phyloP scores from a whole-genome alignment of 2,888 invertebrate species.

The Aelia acuminata region DNA sequence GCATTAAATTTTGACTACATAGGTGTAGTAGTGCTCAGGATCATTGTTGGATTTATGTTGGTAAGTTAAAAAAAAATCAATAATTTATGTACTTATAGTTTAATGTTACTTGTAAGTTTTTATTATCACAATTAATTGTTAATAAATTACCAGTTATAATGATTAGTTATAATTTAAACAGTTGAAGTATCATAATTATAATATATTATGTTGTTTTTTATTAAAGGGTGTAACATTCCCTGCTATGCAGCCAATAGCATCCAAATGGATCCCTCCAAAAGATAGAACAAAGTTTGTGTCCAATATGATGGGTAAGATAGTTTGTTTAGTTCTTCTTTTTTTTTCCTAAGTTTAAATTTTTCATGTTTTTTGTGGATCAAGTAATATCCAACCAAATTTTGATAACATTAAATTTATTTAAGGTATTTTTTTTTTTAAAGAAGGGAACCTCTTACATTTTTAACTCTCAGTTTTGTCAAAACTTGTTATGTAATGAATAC shows the following conservation, averaged over 20 bases:
- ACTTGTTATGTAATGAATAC: too few relatives aligned
- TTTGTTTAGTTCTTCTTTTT: not conserved
- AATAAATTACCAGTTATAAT: too few relatives aligned
- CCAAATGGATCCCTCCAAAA: slow-evolving; percentile 94
- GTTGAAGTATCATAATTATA: not conserved
- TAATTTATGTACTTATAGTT: not conserved
- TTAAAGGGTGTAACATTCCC: slow-evolving; percentile 89
- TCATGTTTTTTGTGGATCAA: not conserved
- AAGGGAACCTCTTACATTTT: too few relatives aligned
- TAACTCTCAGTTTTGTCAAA: too few relatives aligned
- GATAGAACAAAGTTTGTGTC: slow-evolving; percentile 94
- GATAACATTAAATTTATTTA: too few relatives aligned
- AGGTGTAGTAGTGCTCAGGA: slow-evolving; percentile 80
- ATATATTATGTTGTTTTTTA: slow-evolving; percentile 65
- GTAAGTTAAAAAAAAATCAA: slow-evolving; percentile 67
- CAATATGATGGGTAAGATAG: slow-evolving; percentile 86
- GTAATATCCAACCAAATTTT: too few relatives aligned
- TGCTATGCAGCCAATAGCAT: slow-evolving; percentile 92
- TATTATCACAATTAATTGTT: too few relatives aligned
- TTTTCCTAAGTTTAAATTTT: not conserved
- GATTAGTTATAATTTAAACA: too few relatives aligned
- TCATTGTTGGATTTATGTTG: slow-evolving; percentile 83
- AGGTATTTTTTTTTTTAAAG: too few relatives aligned
- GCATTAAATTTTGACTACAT: slow-evolving; percentile 78
- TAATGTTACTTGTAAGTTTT: too few relatives aligned